Evolutionary conservation across 1,140 invertebrate genomes (phyloP).

Genomic region (Drosophila arizonae): DNA sequence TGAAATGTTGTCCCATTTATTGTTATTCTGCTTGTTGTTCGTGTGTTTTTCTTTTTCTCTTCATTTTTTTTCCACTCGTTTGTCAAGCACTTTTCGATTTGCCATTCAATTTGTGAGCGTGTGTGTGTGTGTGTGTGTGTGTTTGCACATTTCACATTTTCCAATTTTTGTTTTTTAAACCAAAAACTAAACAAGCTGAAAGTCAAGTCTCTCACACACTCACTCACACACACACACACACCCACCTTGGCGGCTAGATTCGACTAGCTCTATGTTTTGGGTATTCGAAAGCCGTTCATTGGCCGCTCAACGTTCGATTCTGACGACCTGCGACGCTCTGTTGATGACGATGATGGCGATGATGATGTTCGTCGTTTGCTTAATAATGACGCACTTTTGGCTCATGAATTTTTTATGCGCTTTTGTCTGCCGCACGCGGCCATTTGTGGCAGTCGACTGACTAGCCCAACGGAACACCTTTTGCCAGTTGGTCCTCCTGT

Average conservation of each 20-base stretch:
- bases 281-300: slow-evolving; percentile 50
- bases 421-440: slow-evolving; percentile 79
- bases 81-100: slow-evolving; percentile 74
- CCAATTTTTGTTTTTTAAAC: slow-evolving; percentile 44
- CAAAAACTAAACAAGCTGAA: slow-evolving; percentile 56
- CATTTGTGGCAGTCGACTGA: slow-evolving; percentile 75
- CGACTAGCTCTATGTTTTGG: slow-evolving; percentile 39
- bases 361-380: slow-evolving; percentile 10
- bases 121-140: slow-evolving; percentile 19
- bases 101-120: slow-evolving; percentile 54
- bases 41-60: slow-evolving; percentile 35
- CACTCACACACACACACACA: slow-evolving; percentile 18
- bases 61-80: slow-evolving; percentile 25
- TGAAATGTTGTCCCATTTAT: slow-evolving; percentile 45
- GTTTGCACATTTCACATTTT: slow-evolving; percentile 5
- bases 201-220: slow-evolving; percentile 42
- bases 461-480: slow-evolving; percentile 60
- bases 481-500: slow-evolving; percentile 53
- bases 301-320: slow-evolving; percentile 39
- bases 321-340: neutral
- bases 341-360: slow-evolving; percentile 18
- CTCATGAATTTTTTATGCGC: slow-evolving; percentile 79
- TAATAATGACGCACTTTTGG: slow-evolving; percentile 31
- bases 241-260: slow-evolving; percentile 56
- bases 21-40: slow-evolving; percentile 45